Evolutionary conservation across 2,797 vertebrate species (phyloP), one percentile per base, ranked within the genome.

Genomic region (Parambassis ranga): DNA sequence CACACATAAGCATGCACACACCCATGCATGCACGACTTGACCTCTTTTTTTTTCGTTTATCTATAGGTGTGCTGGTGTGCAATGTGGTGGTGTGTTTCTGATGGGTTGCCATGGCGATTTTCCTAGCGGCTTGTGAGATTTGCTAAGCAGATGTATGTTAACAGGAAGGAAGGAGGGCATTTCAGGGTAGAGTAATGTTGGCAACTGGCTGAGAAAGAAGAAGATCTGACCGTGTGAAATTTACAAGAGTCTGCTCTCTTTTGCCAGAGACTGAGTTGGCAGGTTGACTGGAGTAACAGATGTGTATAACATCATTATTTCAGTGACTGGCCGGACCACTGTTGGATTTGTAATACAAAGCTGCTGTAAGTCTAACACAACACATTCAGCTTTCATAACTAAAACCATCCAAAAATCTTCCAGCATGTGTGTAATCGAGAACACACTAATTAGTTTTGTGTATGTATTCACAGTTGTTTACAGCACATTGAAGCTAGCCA

Each of bases 91-190:
- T 35, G 36, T 73, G 68, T 81, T 67, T 66, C 43, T 36, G 41
- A 52, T 31, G 20, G 42, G 84, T 89, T 77, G 50, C 82, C 43
- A 32, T 88, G 78, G 88, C 10, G 72, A 86, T 63, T 60, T 75
- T 72, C 42, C 64, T 70, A 65, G 75, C 83, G 69, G 68, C 65
- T 67, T 47, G 58, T 51, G 46, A 81, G 80, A 55, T 81, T 75
- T 71, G 75, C 67, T 58, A 49, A 79, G 82, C 85, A 77, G 57
- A 75, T 79, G 71, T 55, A 62, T 71, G 86, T 79, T 85, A 86
- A 77, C 81, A 57, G 81, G 82, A 71, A 63, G 63, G 14, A 44
- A 10, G 28, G 32, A 35, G 57, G 48, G 53, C 24, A 50, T 53
- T 44, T 60, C 10, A 58, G 30, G 22, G 51, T 7, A 41, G 15